phyloP scores from a whole-genome alignment of 2,113 vertebrate genomes.

The Casuarius casuarius region DNA sequence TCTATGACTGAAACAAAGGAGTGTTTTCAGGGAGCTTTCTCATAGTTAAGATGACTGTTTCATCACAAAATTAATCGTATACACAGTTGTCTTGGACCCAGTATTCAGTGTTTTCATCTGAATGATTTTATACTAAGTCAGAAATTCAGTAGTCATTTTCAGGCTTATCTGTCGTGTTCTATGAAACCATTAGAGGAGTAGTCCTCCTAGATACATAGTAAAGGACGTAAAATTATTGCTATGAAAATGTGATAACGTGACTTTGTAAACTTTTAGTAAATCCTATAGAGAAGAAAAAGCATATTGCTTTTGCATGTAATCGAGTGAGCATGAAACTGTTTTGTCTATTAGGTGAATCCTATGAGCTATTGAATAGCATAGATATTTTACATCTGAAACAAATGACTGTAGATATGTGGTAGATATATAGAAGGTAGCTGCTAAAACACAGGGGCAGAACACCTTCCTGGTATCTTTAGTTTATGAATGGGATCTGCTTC shows the following conservation, averaged over 20 bases:
- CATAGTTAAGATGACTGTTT: not conserved
- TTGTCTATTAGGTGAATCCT: not conserved
- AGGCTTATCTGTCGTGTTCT: fast-evolving
- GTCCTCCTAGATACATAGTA: not conserved
- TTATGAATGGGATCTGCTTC: not conserved
- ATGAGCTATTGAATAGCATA: not conserved
- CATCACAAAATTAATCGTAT: not conserved
- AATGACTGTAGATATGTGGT: not conserved
- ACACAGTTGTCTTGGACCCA: not conserved
- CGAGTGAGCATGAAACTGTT: not conserved
- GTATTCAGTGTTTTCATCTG: not conserved
- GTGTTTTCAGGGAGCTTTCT: not conserved
- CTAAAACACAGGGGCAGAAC: not conserved
- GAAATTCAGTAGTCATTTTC: not conserved
- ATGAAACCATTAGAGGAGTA: fast-evolving
- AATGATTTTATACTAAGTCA: not conserved
- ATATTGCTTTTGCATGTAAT: not conserved
- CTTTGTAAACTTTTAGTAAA: not conserved
- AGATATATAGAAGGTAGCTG: not conserved
- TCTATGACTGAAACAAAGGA: not conserved
- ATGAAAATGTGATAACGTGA: not conserved
- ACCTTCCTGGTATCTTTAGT: not conserved
- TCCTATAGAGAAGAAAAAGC: not conserved
- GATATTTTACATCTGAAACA: not conserved
- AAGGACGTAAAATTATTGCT: not conserved